phyloP scores from a whole-genome alignment of 2,797 vertebrate genomes.

The Channallabes apus region DNA sequence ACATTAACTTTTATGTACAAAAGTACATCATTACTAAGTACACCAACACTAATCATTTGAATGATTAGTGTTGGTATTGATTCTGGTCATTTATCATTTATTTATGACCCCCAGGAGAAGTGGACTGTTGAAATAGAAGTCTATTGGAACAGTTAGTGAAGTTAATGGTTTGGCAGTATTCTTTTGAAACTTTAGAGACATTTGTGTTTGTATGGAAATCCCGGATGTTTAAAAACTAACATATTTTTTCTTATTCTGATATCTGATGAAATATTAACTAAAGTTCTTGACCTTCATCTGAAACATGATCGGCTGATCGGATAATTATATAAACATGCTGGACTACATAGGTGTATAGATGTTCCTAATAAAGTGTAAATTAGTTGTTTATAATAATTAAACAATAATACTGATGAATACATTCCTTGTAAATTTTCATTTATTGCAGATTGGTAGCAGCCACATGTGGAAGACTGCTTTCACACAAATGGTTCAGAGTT shows the following conservation, averaged over 20 bases:
- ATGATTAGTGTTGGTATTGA: no score
- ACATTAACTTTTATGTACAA: no score
- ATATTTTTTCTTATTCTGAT: background rate
- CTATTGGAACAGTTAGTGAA: background rate
- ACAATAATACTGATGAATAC: background rate
- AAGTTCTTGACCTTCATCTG: background rate
- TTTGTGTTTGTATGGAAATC: background rate
- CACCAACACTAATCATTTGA: no score
- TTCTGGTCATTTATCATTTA: no score
- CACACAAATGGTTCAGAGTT: conserved; percentile 66
- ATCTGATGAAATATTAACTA: background rate
- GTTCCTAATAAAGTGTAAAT: background rate
- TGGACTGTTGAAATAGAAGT: background rate
- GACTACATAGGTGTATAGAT: background rate
- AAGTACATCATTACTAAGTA: no score
- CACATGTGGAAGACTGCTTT: conserved; percentile 75
- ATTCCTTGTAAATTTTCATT: background rate
- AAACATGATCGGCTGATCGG: background rate
- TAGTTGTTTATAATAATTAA: background rate
- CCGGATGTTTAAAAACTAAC: background rate
- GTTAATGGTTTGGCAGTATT: background rate
- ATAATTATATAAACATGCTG: background rate
- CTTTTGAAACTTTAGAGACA: background rate
- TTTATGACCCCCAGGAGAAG: no score
- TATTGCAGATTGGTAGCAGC: conserved; percentile 67